Evolutionary conservation across 2,113 vertebrate species (phyloP).

Genomic region (Ceyx cyanopectus): DNA sequence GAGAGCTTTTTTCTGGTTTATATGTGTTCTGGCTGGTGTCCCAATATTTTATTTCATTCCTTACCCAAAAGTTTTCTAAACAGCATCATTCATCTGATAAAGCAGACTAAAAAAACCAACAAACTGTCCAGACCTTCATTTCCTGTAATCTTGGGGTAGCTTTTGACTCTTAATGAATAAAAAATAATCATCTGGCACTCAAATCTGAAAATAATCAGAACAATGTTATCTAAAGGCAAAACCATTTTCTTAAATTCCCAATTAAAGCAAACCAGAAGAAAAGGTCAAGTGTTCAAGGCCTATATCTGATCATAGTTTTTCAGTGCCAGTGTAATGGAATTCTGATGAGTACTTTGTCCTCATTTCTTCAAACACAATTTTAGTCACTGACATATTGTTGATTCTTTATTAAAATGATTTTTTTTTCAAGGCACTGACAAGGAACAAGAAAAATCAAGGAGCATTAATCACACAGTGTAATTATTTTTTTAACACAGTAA

Average conservation of each 20-base stretch:
- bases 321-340: neutral
- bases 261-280: neutral
- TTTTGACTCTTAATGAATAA: neutral
- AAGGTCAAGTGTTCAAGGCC: neutral
- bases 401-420: neutral
- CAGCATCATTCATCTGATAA: neutral
- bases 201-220: neutral
- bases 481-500: neutral
- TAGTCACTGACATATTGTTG: neutral
- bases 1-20: neutral
- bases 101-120: neutral
- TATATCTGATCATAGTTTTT: neutral
- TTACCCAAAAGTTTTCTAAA: neutral
- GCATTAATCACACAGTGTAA: neutral
- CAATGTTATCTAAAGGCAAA: neutral
- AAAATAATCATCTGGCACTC: neutral
- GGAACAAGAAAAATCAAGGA: slow-evolving; percentile 5
- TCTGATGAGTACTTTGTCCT: neutral
- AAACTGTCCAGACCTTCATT: neutral
- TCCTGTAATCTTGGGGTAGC: neutral
- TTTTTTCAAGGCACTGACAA: neutral
- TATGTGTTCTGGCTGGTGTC: neutral
- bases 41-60: neutral
- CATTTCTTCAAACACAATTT: neutral
- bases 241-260: neutral